Conservation (phyloP, 2,888 invertebrate species). For the Belgica antarctica region DNA sequence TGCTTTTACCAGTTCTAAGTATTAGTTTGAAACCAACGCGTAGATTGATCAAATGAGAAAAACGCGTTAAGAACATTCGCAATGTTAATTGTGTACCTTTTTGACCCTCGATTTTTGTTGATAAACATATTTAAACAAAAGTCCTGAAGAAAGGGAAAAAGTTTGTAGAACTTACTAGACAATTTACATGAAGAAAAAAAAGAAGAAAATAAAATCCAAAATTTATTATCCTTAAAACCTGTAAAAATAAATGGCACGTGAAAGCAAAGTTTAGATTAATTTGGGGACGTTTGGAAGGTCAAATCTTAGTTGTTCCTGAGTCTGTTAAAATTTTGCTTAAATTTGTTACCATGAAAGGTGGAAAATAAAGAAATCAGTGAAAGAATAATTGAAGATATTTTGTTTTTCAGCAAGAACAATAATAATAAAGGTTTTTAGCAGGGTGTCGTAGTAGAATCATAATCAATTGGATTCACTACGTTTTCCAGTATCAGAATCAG, state of each 20-base stretch:
- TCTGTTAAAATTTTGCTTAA: not conserved
- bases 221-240: not conserved
- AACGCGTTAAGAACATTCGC: not conserved
- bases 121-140: not conserved
- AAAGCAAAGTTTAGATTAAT: not conserved
- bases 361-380: not conserved
- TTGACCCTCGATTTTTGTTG: not conserved
- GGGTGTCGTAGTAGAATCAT: too few relatives aligned
- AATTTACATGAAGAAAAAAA: not conserved
- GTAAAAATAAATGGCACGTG: not conserved
- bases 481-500: too few relatives aligned
- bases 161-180: not conserved
- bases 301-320: not conserved
- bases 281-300: not conserved
- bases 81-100: constrained; percentile 5
- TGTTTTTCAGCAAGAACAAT: too few relatives aligned
- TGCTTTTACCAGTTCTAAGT: not conserved
- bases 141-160: not conserved
- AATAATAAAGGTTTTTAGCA: too few relatives aligned
- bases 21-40: not conserved
- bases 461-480: too few relatives aligned
- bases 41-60: not conserved
- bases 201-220: too few relatives aligned
- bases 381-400: too few relatives aligned
- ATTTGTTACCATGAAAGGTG: not conserved